Percentiles rank a stretch among this genome's conserved stretches.
Conservation (phyloP, 2,113 vertebrate species). For the Astur gentilis region DNA sequence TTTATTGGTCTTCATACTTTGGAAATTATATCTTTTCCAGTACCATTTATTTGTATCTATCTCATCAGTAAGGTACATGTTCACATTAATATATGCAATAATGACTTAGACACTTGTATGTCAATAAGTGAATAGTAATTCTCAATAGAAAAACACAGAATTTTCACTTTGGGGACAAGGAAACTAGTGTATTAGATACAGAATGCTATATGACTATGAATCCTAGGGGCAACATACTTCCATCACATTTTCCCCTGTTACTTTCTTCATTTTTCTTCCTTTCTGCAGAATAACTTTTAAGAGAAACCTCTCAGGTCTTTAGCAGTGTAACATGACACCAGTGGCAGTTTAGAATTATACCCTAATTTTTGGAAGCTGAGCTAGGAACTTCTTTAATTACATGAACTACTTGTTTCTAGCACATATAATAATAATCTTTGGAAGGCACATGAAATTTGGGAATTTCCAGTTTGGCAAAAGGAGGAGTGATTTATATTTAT, state of each 20-base stretch:
- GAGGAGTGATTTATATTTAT: background rate
- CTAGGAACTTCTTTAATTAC: background rate
- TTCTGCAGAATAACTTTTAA: background rate
- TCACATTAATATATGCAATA: background rate
- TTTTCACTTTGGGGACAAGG: background rate
- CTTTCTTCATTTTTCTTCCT: background rate
- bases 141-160: background rate
- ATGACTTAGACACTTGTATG: background rate
- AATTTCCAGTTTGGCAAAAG: background rate
- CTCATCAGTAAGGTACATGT: background rate
- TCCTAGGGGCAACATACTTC: background rate
- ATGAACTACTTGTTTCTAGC: background rate
- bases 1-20: background rate
- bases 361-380: background rate
- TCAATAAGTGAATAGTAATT: background rate
- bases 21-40: background rate
- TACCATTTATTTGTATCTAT: background rate
- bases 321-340: background rate
- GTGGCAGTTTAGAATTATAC: background rate
- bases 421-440: background rate
- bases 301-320: background rate
- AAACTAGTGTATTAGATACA: background rate
- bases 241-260: background rate
- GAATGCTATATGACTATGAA: background rate
- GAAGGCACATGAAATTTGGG: background rate